Base-by-base conservation (phyloP, 2,797 vertebrate species). In the Channa striata region DNA sequence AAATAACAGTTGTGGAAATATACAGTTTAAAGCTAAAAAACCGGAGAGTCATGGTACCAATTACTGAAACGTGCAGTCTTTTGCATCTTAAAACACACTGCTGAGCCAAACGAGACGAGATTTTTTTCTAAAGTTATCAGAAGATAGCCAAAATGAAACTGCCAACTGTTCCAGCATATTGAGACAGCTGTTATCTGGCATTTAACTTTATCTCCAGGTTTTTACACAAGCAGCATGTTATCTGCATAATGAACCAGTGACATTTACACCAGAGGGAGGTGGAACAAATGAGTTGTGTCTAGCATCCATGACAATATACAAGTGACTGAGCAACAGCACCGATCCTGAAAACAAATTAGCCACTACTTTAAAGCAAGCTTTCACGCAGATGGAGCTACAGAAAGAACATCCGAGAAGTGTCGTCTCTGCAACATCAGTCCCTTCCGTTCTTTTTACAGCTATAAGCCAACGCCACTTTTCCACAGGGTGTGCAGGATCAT, bases 321-420 rank as follows among this genome's bases (percentile, higher is more conserved):
- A 64, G 33, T 40, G 21, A 19, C 53, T 30, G 36, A 63, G 4
- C 52, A 73, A 70, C 58, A 59, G 60, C 52, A 64, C 67, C 72
- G 63, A 81, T 81, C 50, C 66, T 56, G 52, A 57, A 78, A 80
- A 85, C 75, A 85, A 79, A 65, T 63, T 57, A 68, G 53, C 34
- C 40, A 57, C 30, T 42, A 81, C 59, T 65, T 64, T 53, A 53
- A 39, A 75, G 47, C 19, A 69, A 63, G 54, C 23, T 19, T 44
- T 33, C 3, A 20, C 3, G 1, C 20, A 44, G 58, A 70, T 47
- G 56, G 53, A 48, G 62, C 64, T 72, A 54, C 37, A 48, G 67
- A 75, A 63, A 64, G 34, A 2, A 17, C 52, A 53, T 48, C 37
- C 40, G 54, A 53, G 54, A 61, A 36, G 33, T 51, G 42, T 75